A percentile compares a stretch with the other conserved stretches of the same genome.
phyloP scores from a whole-genome alignment of 2,113 vertebrate genomes.

The Centropus bengalensis region DNA sequence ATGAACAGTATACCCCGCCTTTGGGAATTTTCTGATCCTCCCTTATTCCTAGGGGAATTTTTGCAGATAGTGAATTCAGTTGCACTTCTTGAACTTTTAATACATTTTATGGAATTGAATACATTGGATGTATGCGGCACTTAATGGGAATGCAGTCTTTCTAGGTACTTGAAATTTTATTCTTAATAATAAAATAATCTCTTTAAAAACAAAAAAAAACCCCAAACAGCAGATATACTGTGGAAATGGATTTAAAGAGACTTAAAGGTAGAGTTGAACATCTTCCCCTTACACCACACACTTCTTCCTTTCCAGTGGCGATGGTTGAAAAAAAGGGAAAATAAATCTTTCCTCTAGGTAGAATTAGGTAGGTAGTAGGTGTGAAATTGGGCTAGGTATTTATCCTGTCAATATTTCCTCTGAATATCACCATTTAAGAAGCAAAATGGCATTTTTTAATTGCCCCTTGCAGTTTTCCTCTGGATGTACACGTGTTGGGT shows the following conservation, averaged over 20 bases:
- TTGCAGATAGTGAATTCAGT: neutral
- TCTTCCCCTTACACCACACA: fast-evolving
- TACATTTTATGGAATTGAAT: neutral
- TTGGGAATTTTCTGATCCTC: neutral
- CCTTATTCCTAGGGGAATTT: neutral
- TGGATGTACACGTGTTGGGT: fast-evolving
- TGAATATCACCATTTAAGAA: neutral
- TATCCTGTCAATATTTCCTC: neutral
- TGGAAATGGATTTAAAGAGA: neutral
- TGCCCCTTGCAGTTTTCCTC: neutral
- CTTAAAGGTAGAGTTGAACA: neutral
- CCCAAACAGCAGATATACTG: neutral
- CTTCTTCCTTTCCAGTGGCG: neutral
- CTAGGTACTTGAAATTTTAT: neutral
- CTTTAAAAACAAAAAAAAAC: neutral
- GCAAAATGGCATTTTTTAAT: neutral
- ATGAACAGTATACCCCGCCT: neutral
- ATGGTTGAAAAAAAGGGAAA: neutral
- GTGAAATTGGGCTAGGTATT: neutral
- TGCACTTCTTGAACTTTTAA: neutral
- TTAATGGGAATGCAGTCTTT: neutral
- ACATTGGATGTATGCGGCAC: neutral
- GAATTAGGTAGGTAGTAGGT: neutral
- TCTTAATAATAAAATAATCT: neutral
- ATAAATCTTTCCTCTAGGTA: neutral